Percentiles rank a stretch among this genome's conserved stretches.
phyloP scores from a whole-genome alignment of 2,113 vertebrate species.

The Hypomesus transpacificus region DNA sequence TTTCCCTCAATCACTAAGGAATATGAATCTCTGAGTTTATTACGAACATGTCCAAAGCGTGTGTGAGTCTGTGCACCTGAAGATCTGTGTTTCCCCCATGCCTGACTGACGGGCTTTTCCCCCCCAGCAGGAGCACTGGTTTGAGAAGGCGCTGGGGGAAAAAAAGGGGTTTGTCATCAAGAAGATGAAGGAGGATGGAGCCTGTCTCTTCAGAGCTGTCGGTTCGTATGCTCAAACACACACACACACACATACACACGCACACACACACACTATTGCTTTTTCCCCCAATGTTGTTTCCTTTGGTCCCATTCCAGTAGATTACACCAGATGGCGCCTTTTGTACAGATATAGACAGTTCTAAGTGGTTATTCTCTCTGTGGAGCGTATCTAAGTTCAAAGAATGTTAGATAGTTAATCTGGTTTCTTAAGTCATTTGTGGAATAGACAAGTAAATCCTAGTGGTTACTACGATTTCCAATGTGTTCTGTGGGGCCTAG shows the following conservation, averaged over 20 bases:
- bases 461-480: no score
- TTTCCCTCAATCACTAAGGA: no score
- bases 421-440: no score
- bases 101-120: not conserved
- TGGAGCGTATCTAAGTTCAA: no score
- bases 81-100: not conserved
- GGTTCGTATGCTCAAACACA: slow-evolving; percentile 70
- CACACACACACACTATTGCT: slow-evolving; percentile 4
- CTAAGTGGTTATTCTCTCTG: no score
- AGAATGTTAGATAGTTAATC: no score
- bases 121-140: slow-evolving; percentile 89
- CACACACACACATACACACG: slow-evolving; percentile 24
- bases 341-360: no score
- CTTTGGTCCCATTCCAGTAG: not conserved
- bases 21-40: no score
- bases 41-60: not conserved
- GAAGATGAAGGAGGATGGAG: slow-evolving; percentile 94
- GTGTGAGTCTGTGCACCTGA: not conserved
- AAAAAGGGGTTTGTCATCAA: slow-evolving; percentile 96
- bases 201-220: slow-evolving; percentile 90
- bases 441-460: no score
- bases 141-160: slow-evolving; percentile 86
- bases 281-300: not conserved
- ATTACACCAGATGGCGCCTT: slow-evolving; percentile 12
- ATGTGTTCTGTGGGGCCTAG: no score